phyloP scores from a whole-genome alignment of 2,888 invertebrate genomes.

The Pollenia labialis region DNA sequence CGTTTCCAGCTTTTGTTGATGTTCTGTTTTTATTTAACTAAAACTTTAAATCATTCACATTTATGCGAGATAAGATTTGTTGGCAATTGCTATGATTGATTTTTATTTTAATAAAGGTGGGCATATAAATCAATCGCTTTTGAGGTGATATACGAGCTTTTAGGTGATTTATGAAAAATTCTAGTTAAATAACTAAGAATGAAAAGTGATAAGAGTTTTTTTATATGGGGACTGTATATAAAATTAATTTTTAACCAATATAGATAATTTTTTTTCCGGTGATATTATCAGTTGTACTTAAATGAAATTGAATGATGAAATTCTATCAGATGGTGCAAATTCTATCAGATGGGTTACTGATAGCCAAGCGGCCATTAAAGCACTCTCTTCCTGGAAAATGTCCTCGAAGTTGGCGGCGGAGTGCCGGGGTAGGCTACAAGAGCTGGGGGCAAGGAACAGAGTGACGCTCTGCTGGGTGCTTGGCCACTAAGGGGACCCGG shows the following conservation, averaged over 20 bases:
- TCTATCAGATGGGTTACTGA: too few species aligned
- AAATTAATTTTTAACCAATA: not conserved
- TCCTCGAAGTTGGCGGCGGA: too few species aligned
- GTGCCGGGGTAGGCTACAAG: too few species aligned
- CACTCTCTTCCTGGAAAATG: too few species aligned
- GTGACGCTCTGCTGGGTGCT: too few species aligned
- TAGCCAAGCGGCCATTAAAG: too few species aligned
- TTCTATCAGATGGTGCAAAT: too few species aligned
- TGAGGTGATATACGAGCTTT: conserved; percentile 22
- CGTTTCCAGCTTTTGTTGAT: conserved; percentile 15
- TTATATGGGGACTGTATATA: not conserved
- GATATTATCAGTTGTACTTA: too few species aligned
- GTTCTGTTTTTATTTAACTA: conserved; percentile 7
- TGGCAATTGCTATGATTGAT: conserved; percentile 53
- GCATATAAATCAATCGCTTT: conserved; percentile 68
- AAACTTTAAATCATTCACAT: conserved; percentile 21
- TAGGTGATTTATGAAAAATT: not conserved
- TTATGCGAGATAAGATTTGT: conserved; percentile 59
- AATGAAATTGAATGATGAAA: too few species aligned
- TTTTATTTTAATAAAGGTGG: conserved; percentile 27
- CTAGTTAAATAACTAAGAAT: not conserved
- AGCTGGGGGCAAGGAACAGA: too few species aligned
- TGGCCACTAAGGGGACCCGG: too few species aligned
- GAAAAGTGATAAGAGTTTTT: conserved; percentile 9
- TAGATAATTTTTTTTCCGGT: too few species aligned